Base-by-base conservation (phyloP, 2,888 invertebrate genomes). In the Griposia aprilina region DNA sequence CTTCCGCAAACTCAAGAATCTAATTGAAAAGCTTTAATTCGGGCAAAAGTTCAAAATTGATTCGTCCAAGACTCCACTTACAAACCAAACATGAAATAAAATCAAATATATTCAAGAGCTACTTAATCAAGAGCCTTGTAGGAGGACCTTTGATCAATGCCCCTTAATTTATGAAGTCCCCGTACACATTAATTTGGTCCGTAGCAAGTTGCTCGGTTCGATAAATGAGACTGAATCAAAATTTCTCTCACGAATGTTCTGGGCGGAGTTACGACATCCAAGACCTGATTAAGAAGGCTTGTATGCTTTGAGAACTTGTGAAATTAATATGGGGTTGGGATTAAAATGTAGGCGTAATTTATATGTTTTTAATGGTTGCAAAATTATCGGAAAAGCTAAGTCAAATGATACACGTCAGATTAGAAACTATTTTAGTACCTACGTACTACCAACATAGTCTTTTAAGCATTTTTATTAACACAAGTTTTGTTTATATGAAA, bases 171-270 rank as follows among this genome's bases (percentile, higher is more conserved):
- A 67, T 65, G 69, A 69, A 86, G 78, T 55, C 52, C 59, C 72
- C 26, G 69, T 86, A 55, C 60, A 85, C 60, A 82, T 77, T 83
- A 70, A 86, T 73, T 83, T 55, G 59, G 60, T 67, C 36, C 50
- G 69, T 26, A 62, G 52, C 73, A 85, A 85, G 63, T 82, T 82
- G 26, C 57, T 70, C 41, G 55, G 66, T 15, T 62, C 83, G 57
- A 70, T 82, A 74, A 77, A 83, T 74, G 45, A 77, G 48, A 52
- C 30, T 36, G 52, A 77, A 86, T 83, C 83, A 73, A 70, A 78
- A 83, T 83, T 86, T 83, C 78, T 36, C 78, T 86, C 86, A 83
- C 86, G 86, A 83, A 41, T 50, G 50, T 55, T 30, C 78, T n/a
- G 72, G 78, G 52, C 70, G 73, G 73, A 83, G 83, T 86, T 78